Base-by-base conservation (phyloP, 2,113 vertebrate species). In the Petroica traversi region DNA sequence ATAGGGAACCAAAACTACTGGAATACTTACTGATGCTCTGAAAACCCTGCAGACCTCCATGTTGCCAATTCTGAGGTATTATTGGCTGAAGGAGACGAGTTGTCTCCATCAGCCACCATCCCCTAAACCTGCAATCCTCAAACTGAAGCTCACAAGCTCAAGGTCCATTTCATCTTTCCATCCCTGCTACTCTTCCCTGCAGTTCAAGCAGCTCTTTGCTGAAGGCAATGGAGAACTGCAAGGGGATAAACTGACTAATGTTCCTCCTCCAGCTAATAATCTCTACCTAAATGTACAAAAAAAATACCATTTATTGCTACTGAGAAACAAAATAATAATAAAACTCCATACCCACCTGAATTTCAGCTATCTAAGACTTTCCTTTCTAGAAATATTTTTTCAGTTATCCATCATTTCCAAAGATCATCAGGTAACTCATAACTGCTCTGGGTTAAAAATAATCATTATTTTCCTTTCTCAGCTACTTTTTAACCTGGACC, bases 51-150 rank as follows among this genome's bases (percentile, higher is more conserved):
- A 82, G 75, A 85, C 14, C 48, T 59, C 43, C 31, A 46, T 0
- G 0, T 0, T 49, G 49, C 13, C 0, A 0, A 8, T 80, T 49
- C 59, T 28, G 26, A 85, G 85, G 22, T 4, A 94, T 57, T 26
- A 58, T 1, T 61, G 49, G 63, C 54, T 76, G 54, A 28, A 41
- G 63, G 46, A 88, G 45, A 48, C 13, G n/a, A 74, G 23, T 12
- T 66, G 51, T 51, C 61, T 81, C 59, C 49, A 1, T 23, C n/a
- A 83, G 74, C 58, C 45, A 75, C 66, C 45, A 76, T 26, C 36
- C 68, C 54, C 45, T 57, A 52, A 95, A 64, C 13, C 62, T 92
- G 43, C n/a, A 85, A n/a, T 78, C 40, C 43, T 90, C 62, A 43
- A 88, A 75, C 8, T 7, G 23, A 80, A 76, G 45, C 31, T 73